A percentile compares a stretch with the other conserved stretches of the same genome.
Evolutionary conservation across 2,113 vertebrate species (phyloP).

Genomic region (Apodemus sylvaticus): DNA sequence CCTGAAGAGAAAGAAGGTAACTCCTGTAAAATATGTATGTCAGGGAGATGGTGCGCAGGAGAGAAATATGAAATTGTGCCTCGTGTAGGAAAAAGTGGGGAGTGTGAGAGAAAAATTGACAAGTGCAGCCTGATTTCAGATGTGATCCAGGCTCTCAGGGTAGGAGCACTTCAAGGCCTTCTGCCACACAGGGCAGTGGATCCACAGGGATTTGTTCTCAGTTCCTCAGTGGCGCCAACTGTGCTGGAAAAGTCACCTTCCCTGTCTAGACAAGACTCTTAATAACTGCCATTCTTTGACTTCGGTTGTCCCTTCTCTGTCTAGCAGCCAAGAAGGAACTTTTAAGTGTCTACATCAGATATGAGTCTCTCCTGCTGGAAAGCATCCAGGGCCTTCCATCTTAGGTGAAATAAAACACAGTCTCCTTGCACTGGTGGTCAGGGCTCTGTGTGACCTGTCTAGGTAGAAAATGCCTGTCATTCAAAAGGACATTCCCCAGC

Average conservation of each 20-base stretch:
- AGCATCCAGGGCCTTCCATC: background rate
- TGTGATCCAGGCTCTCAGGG: background rate
- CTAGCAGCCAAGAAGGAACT: background rate
- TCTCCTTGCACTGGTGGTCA: background rate
- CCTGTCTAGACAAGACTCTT: background rate
- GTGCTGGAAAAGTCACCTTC: background rate
- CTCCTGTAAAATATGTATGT: background rate
- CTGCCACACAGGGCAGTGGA: background rate
- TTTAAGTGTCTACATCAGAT: conserved; percentile 42
- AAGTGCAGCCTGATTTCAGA: background rate
- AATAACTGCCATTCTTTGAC: background rate
- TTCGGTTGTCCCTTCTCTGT: background rate
- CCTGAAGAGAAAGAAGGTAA: background rate
- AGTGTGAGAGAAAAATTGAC: background rate
- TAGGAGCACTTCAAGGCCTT: background rate
- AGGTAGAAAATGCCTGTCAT: background rate
- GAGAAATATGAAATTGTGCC: background rate
- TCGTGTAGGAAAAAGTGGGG: background rate
- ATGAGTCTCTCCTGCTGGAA: conserved; percentile 9
- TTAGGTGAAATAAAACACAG: background rate
- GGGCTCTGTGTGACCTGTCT: background rate
- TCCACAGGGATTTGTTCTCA: background rate
- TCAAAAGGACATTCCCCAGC: background rate
- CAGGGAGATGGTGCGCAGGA: background rate
- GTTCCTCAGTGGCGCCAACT: background rate